These are phyloP conservation scores for Drosophila picticornis DNA, from an alignment of 2,888 invertebrate species.

Conservation along the genomic window DNA sequence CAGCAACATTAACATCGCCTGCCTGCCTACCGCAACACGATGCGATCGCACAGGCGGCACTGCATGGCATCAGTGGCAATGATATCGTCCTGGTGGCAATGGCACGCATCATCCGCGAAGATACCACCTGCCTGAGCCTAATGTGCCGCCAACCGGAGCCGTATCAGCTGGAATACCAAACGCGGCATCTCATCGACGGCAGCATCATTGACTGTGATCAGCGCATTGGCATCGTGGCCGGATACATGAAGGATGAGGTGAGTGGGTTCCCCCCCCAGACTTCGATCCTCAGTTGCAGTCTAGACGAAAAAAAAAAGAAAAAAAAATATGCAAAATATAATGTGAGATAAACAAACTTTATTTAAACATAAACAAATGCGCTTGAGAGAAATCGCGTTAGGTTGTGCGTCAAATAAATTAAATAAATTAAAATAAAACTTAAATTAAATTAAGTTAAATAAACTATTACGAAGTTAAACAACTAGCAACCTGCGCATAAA, in stretches of 20 bases:
- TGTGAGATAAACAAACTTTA: too few species aligned
- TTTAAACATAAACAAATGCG: too few species aligned
- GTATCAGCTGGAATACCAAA: conserved; percentile 94
- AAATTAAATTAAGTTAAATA: too few species aligned
- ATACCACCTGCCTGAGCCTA: conserved; percentile 85
- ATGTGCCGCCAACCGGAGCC: conserved; percentile 89
- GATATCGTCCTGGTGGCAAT: conserved; percentile 90
- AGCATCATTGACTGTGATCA: conserved; percentile 96
- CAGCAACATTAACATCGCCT: conserved; percentile 53
- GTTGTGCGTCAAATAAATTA: too few species aligned
- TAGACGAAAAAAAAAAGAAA: background rate
- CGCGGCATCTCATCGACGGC: conserved; percentile 95
- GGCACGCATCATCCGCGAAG: conserved; percentile 89
- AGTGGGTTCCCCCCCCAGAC: conserved; percentile 57
- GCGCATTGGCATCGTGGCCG: conserved; percentile 94
- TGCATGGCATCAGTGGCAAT: conserved; percentile 87
- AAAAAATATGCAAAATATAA: too few species aligned
- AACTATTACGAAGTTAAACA: too few species aligned
- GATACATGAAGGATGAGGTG: conserved; percentile 95
- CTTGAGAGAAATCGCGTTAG: too few species aligned
- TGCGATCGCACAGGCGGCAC: conserved; percentile 86
- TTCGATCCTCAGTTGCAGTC: background rate
- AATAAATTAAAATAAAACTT: too few species aligned
- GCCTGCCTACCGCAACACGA: conserved; percentile 77
- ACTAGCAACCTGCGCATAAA: background rate